These are phyloP conservation scores for Monomorium pharaonis DNA, from an alignment of 1,140 invertebrate genomes.

Conservation along the genomic window DNA sequence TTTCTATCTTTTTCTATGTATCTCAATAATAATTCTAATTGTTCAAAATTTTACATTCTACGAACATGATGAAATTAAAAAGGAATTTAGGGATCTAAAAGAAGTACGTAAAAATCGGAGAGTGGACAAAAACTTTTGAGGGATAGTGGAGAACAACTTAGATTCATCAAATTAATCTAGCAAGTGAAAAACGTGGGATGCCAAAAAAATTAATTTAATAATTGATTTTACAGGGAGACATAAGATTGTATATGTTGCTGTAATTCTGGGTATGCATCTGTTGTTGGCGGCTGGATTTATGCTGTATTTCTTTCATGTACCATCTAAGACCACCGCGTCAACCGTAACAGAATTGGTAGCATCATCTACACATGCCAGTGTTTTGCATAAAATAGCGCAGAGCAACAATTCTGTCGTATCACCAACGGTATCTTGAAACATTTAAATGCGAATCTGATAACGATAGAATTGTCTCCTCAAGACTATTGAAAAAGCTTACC, in stretches of 20 bases:
- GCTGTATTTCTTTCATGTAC: conserved; percentile 89
- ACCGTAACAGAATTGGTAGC: background rate
- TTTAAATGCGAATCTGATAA: background rate
- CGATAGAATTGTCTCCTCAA: background rate
- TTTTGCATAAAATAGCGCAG: conserved; percentile 22
- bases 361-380: background rate
- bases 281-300: conserved; percentile 94
- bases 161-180: background rate
- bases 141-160: background rate
- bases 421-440: conserved; percentile 8
- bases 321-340: conserved; percentile 54
- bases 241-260: conserved; percentile 88
- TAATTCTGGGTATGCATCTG: conserved; percentile 91
- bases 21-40: too few species aligned
- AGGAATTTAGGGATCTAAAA: too few species aligned
- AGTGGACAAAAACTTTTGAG: too few species aligned
- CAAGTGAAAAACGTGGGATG: background rate
- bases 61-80: too few species aligned
- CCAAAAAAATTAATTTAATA: conserved; percentile 1
- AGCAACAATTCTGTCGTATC: background rate
- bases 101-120: too few species aligned
- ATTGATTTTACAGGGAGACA: conserved; percentile 84
- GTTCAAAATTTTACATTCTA: too few species aligned
- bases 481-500: background rate
- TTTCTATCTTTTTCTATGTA: too few species aligned